These are phyloP conservation scores for Eulemur albifrons DNA, from an alignment of 2,797 vertebrate genomes.

Conservation along the genomic window DNA sequence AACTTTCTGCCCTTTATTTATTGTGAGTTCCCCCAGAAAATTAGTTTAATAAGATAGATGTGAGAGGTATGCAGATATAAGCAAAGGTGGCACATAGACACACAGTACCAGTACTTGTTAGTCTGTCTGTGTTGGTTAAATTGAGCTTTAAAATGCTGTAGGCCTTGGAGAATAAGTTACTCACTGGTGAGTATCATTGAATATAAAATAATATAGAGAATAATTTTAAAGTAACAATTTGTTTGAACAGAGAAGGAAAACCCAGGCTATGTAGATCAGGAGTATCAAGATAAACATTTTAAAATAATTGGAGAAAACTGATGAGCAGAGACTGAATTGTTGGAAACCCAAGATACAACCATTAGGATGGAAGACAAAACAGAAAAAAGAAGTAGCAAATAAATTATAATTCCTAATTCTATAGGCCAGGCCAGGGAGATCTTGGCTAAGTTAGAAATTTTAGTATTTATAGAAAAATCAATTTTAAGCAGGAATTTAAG, in stretches of 20 bases:
- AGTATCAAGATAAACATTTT: neutral
- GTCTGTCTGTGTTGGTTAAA: neutral
- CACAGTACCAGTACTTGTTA: neutral
- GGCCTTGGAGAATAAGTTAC: neutral
- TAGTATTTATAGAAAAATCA: neutral
- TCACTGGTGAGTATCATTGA: neutral
- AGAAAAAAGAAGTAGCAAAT: rapidly evolving
- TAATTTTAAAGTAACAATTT: neutral
- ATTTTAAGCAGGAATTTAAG: neutral
- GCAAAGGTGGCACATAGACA: neutral
- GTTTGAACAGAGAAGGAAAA: neutral
- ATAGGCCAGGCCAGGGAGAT: rapidly evolving
- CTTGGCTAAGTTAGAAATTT: neutral
- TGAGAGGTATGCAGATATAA: neutral
- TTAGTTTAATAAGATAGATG: neutral
- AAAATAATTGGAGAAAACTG: neutral
- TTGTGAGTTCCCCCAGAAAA: neutral
- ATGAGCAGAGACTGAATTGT: rapidly evolving
- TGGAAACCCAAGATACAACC: neutral
- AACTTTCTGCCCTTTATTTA: neutral
- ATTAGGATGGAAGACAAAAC: neutral
- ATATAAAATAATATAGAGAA: neutral
- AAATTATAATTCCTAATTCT: neutral
- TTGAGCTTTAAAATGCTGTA: neutral
- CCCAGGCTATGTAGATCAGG: neutral